Base-by-base conservation (phyloP, 2,113 vertebrate genomes). In the Telmatochromis brachygnathus region DNA sequence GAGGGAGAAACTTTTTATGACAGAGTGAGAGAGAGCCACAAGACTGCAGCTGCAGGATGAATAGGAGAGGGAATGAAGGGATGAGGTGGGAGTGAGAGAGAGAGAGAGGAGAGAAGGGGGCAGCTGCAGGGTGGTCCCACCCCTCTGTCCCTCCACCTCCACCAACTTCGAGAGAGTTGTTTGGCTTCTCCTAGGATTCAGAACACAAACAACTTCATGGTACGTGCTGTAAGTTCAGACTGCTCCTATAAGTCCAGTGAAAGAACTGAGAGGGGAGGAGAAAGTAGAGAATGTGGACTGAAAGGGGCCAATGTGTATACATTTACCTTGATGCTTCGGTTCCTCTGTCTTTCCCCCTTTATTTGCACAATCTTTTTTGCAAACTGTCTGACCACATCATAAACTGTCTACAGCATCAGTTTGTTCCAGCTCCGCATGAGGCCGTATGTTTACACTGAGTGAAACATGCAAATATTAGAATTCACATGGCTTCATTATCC, bases 21-120 rank as follows among this genome's bases (percentile, higher is more conserved):
- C 84, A 82, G 90, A 90, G 89, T 65, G 96, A 89, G 96, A 97
- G 84, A 91, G 90, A 88, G 92, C 96, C 96, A 95, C 96, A 96
- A 94, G 95, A 94, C 96, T 98, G 97, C 97, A 98, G 98, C 98
- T 98, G 97, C 96, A 96, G 96, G 65, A 93, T 95, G 94, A 95
- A 96, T 95, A 96, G 94, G 89, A 65, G 93, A 96, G 96, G 96
- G 95, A 96, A 96, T 95, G 97, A 96, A 96, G 93, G 92, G 95
- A 94, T 96, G 96, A 96, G 93, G 90, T 92, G 94, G 90, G 94
- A 94, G 93, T 91, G 94, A 97, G 94, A 96, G 95, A 95, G 96
- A 19, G 45, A 96, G 92, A 96, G 94, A 96, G 96, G 96, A 95
- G 96, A 95, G 96, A 96, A 92, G 96, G 94, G 96, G 96, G 96